These are phyloP conservation scores for Rhodinocichla rosea DNA, from an alignment of 2,113 vertebrate genomes.

Conservation along the genomic window DNA sequence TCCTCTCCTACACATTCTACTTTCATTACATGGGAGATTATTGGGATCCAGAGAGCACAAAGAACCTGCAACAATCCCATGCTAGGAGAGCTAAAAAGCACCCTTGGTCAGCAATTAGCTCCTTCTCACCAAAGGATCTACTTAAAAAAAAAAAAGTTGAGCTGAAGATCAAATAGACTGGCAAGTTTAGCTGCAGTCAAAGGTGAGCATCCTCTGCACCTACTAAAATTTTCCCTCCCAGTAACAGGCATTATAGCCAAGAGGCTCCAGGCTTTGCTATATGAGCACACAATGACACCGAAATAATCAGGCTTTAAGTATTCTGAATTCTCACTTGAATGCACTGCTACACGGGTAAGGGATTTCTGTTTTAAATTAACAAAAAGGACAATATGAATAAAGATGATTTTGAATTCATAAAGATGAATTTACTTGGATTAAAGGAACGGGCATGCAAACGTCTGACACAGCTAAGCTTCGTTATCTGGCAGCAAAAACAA, in stretches of 20 bases:
- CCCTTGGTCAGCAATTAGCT: neutral
- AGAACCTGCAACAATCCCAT: neutral
- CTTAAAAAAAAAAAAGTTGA: neutral
- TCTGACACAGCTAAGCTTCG: neutral
- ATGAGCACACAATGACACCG: neutral
- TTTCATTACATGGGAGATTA: neutral
- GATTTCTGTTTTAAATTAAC: constrained; percentile 19
- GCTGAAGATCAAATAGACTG: neutral
- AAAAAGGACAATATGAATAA: constrained; percentile 26
- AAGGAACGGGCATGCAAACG: neutral
- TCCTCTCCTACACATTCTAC: neutral
- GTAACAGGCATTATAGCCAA: neutral
- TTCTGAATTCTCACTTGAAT: neutral
- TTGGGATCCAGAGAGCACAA: neutral
- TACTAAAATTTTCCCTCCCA: neutral
- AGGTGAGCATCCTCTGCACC: neutral
- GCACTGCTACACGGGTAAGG: neutral
- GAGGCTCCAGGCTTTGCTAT: neutral
- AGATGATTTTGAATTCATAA: neutral
- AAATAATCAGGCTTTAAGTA: neutral
- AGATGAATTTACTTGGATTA: neutral
- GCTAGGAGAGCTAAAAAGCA: neutral
- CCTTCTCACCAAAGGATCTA: neutral
- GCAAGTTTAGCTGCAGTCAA: neutral
- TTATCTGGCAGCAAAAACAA: neutral